Base-by-base conservation (phyloP, 2,888 invertebrate species). In the Cheilosia variabilis region DNA sequence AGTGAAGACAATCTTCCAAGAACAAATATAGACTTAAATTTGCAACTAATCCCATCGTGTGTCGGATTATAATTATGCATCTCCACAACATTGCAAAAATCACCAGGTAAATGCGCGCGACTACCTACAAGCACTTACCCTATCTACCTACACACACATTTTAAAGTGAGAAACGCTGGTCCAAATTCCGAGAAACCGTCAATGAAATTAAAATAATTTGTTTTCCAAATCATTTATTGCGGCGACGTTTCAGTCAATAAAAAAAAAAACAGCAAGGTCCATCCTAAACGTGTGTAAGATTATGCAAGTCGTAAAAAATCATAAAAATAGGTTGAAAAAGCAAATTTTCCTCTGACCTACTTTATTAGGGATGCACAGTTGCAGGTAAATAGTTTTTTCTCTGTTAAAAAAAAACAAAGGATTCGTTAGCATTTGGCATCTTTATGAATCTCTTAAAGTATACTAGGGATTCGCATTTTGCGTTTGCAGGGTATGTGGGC, bases 171-270 rank as follows among this genome's bases (percentile, higher is more conserved):
- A 2, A 9, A 17, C 50, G 24, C 0, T 37, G 22, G 15, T 5
- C 24, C 22, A 5, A 2, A 24, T 80, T 80, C 68, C 27, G 1
- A 10, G 75, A 80, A 80, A 0, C 9, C 9, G 7, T 58, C 43
- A 41, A 31, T 53, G 43, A 6, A 77, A 77, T 62, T 5, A 47
- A 24, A 82, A 50, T 66, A 57, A 45, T 60, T 53, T 78, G 41
- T 66, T 82, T 77, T 71, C 62, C 55, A 83, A 78, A 78, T 78
- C 24, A 66, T 78, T 82, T 77, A 77, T 52, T 82, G 55, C 57
- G 50, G 41, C 66, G 58, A 45, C 68, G 31, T 15, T 43, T 22
- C 7, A 34, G 22, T 1, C 45, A 58, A 52, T 45, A 75, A 75
- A 47, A 65, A 53, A 53, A 37, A 62, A 62, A 57, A 6, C 37